Conservation (phyloP, 2,888 invertebrate genomes). For the Rapana venosa region DNA sequence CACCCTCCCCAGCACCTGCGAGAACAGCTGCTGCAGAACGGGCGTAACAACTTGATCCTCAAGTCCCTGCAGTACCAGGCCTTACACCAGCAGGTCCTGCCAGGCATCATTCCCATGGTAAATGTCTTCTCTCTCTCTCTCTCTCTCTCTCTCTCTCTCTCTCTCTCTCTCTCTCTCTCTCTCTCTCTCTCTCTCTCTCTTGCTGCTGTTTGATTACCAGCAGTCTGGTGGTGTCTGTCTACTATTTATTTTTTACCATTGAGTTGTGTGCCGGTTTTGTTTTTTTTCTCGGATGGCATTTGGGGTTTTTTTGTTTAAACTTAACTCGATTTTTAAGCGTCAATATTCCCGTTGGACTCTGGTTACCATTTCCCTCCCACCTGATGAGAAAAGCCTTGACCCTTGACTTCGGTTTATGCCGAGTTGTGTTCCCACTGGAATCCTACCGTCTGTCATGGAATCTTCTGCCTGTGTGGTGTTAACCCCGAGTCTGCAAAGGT, state of each 20-base stretch:
- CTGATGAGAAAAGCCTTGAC: too few species aligned
- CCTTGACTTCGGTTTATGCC: too few species aligned
- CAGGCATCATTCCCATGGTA: conserved; percentile 69
- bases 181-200: not conserved
- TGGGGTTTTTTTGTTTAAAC: not conserved
- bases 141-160: not conserved
- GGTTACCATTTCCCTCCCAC: too few species aligned
- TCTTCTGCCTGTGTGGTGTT: too few species aligned
- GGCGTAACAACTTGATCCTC: conserved; percentile 98
- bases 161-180: not conserved
- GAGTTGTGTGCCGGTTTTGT: not conserved
- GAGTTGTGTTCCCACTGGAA: too few species aligned
- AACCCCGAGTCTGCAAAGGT: too few species aligned
- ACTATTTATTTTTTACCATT: not conserved
- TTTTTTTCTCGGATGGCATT: not conserved
- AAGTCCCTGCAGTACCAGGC: conserved; percentile 86
- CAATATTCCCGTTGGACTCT: too few species aligned
- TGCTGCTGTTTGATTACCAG: not conserved
- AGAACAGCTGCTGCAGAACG: conserved; percentile 99
- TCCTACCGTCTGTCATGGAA: too few species aligned
- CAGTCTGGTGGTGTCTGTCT: not conserved
- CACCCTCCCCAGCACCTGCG: conserved; percentile 99
- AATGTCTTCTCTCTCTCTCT: conserved; percentile 49
- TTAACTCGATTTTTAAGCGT: too few species aligned
- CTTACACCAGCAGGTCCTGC: conserved; percentile 62